phyloP scores from a whole-genome alignment of 2,113 vertebrate species.

The Cavia porcellus region DNA sequence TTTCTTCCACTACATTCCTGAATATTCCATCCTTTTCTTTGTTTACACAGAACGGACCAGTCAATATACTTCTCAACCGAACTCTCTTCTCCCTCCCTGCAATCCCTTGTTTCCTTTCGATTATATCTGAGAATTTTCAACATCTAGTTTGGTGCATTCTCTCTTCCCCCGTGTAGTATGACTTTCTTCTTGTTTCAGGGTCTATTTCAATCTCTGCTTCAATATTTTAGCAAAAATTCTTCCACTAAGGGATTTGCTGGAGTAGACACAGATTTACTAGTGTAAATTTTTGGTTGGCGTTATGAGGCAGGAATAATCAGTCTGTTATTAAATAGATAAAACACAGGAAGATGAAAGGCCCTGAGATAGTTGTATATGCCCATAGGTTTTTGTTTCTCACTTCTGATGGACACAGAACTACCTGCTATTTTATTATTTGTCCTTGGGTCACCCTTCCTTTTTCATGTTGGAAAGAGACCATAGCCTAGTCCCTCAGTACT shows the following conservation, averaged over 20 bases:
- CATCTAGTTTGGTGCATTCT: neutral
- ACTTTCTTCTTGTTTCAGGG: neutral
- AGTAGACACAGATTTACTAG: neutral
- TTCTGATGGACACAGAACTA: neutral
- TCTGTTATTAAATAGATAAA: slow-evolving; percentile 20
- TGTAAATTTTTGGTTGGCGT: neutral
- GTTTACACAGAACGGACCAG: neutral
- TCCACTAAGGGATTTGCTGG: neutral
- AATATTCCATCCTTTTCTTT: neutral
- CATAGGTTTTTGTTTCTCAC: slow-evolving; percentile 11
- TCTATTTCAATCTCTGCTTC: neutral
- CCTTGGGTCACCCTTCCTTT: neutral
- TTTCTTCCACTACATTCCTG: neutral
- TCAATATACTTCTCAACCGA: neutral
- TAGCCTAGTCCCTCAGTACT: neutral
- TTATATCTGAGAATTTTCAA: neutral
- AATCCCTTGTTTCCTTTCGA: neutral
- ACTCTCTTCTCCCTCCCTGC: neutral
- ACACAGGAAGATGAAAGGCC: neutral
- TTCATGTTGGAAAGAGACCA: neutral
- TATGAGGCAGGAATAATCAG: neutral
- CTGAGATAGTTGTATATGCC: neutral
- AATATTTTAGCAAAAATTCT: neutral
- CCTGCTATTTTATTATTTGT: neutral
- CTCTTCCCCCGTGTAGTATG: neutral